Base-by-base conservation (phyloP, 2,888 invertebrate species). In the Agrochola lychnidis region DNA sequence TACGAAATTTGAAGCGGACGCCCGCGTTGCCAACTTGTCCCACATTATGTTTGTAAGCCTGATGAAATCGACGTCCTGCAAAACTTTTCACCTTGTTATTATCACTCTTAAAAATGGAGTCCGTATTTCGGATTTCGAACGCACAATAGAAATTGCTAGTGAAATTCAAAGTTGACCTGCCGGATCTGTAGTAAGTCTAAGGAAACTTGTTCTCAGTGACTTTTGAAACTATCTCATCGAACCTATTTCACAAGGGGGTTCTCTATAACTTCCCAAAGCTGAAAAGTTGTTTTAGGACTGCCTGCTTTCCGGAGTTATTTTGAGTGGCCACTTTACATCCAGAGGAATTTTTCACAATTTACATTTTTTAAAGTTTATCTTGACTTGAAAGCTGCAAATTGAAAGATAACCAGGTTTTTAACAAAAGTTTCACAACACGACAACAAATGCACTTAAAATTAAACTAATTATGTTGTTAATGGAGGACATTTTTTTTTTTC, bases 1-100 rank as follows among this genome's bases (percentile, higher is more conserved):
- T 95, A 95, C 93, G 91, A 94, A 95, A 94, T 94, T 94, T 92
- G 91, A 92, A 93, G 92, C 93, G 92, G 91, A 93, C 93, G 90
- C 89, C 89, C 84, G 85, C 85, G 89, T 87, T 90, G 86, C 89
- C 89, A 90, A 92, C 89, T 93, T 91, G 87, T 90, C 90, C 91
- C 89, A 91, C 93, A 93, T 94, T 92, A 94, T 94, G 92, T 95
- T 94, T 93, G 94, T 89, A 92, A 92, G 92, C 91, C 91, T 93
- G 92, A 93, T 93, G 93, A 94, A 93, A 94, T 93, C 89, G 91
- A 89, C 90, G 90, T 89, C 86, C 89, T 84, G 76, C 70, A 83
- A 90, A 94, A 94, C 90, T 94, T 94, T 89, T 83, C 89, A 91
- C 89, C 92, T 93, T 88, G 91, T 92, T 92, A 93, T 90, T 90